Evolutionary conservation across 2,113 vertebrate species (phyloP).

Genomic region (Eudyptes chrysolophus): DNA sequence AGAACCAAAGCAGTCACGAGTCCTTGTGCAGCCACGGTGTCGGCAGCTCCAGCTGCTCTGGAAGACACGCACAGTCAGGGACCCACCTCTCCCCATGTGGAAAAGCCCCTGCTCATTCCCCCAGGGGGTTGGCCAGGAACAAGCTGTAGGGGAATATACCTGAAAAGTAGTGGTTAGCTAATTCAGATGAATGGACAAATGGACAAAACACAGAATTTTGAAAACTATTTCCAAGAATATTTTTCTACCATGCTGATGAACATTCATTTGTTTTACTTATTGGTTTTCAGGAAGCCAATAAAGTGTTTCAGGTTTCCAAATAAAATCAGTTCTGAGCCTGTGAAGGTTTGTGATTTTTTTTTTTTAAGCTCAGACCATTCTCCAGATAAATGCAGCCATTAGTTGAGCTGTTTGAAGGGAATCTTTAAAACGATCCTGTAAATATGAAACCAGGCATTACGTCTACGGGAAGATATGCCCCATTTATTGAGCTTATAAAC

Average conservation of each 20-base stretch:
- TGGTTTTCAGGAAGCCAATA: not conserved
- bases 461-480: not conserved
- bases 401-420: not conserved
- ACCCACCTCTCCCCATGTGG: rapidly evolving
- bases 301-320: not conserved
- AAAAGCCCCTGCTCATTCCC: not conserved
- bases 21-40: rapidly evolving
- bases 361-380: not conserved
- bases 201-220: not conserved
- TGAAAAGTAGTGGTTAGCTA: not conserved
- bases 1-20: not conserved
- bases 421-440: not conserved
- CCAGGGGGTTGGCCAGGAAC: rapidly evolving
- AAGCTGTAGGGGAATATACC: not conserved
- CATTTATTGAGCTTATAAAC: not conserved
- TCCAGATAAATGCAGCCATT: not conserved
- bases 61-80: not conserved
- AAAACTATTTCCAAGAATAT: not conserved
- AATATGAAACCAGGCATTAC: not conserved
- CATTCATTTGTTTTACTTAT: not conserved
- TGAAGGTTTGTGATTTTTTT: not conserved
- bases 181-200: not conserved
- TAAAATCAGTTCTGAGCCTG: not conserved
- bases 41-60: not conserved
- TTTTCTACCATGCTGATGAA: not conserved